These are phyloP conservation scores for Ginglymostoma cirratum DNA, from an alignment of 2,113 vertebrate species.

Conservation along the genomic window DNA sequence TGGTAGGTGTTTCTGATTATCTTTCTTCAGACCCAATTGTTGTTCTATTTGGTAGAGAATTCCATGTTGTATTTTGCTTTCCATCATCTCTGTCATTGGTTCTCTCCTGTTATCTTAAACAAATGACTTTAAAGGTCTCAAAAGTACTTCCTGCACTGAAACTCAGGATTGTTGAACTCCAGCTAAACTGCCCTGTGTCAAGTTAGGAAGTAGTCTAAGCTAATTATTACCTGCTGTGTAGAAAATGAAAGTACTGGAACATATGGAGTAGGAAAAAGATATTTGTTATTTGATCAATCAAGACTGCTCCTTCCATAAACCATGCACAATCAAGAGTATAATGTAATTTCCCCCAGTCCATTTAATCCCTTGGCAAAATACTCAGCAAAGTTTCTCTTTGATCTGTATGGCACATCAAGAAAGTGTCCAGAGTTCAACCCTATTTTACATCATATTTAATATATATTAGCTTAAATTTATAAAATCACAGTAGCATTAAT, in stretches of 20 bases:
- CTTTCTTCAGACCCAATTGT: not conserved
- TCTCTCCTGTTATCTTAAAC: not conserved
- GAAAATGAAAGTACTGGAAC: not conserved
- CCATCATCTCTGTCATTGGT: not conserved
- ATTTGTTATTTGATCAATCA: not conserved
- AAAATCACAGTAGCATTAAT: not conserved
- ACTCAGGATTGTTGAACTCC: not conserved
- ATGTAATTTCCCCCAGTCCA: not conserved
- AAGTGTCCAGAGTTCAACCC: not conserved
- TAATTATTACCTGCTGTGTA: not conserved
- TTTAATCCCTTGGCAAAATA: not conserved
- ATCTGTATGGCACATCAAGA: not conserved
- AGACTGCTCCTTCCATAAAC: not conserved
- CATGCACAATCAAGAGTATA: not conserved
- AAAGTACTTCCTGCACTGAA: not conserved
- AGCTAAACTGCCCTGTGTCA: not conserved
- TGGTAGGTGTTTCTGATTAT: not conserved
- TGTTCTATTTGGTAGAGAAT: not conserved
- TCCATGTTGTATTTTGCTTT: not conserved
- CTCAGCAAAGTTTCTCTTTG: not conserved
- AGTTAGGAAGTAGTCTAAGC: not conserved
- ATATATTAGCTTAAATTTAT: not conserved
- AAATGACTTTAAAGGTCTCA: not conserved
- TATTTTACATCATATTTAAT: not conserved
- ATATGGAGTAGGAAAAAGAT: not conserved